Evolutionary conservation across 2,888 invertebrate genomes (phyloP), one percentile per base, ranked within the genome.

Genomic region (Atethmia centrago): DNA sequence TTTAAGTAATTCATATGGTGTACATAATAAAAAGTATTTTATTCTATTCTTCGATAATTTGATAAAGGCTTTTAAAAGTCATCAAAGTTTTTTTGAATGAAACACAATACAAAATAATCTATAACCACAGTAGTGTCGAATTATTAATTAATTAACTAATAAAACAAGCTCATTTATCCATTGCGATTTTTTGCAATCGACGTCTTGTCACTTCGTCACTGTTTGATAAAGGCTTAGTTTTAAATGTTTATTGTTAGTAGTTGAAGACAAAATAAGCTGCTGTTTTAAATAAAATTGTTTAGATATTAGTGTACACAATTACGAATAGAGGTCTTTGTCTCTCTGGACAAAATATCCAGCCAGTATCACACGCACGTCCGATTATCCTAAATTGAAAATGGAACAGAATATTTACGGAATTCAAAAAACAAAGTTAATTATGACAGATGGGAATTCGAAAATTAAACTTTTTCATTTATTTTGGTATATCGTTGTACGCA

Each of bases 391-490:
- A 19, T 64, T 16, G 3, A 3, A n/a, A n/a, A 2, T n/a, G 10
- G 31, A 19, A 49, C 16, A n/a, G 31, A 8, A 16, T 47, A 36
- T 31, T 16, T 10, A 42, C 14, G 10, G 12, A 14, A 77, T 62
- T 19, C 0, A 25, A 49, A 59, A 53, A 55, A 49, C 40, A 69
- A 62, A 21, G 42, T 49, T 71, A 64, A 79, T 72, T 16, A 66
- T 62, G 45, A 77, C 25, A 21, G 62, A 77, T 77, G 56, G 4
- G 65, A 31, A 62, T 72, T 45, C 5, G 16, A 68, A 66, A 63
- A 63, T 53, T 59, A 55, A 79, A 47, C 49, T 49, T 80, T 79
- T 62, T 65, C 14, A 25, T 80, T 79, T 40, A 31, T 49, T 63
- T 75, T 28, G 5, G 36, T 25, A 31, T 58, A 74, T 55, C 58